Base-by-base conservation (phyloP, 35 echinoderm and acorn worm species). In the Apostichopus parvimensis region DNA sequence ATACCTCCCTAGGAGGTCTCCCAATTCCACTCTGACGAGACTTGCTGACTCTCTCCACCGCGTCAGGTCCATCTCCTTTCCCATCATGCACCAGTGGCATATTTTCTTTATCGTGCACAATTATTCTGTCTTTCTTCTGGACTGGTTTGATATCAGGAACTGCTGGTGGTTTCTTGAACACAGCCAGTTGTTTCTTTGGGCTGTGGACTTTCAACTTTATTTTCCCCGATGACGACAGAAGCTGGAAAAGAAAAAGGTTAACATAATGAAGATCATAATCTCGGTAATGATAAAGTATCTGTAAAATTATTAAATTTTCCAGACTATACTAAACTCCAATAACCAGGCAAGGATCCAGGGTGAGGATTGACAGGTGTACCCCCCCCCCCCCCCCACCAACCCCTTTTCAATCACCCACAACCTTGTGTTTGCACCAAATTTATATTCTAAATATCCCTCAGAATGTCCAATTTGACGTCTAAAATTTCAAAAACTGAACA, bases 71-170 rank as follows among this genome's bases (percentile, higher is more conserved):
- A n/a, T 75, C 71, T 20, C 81, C 81, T 59, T 84, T 60, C 55
- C 81, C 81, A 84, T 84, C 81, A 60, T 59, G 81, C 18, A 20
- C 17, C 5, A 23, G 55, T 10, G 81, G 56, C 22, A 84, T 15
- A 84, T 84, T 84, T 84, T 84, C 81, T 84, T 84, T 84, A 84
- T 61, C n/a, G 14, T 84, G 81, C 57, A 84, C 6, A 22, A 84
- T 15, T 6, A 58, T 84, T 52, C 23, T 84, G 81, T 59, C 81
- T 60, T 84, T 59, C 14, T 58, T 58, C 52, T 20, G 53, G 55
- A 20, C 81, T 84, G 81, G 81, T 59, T 84, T 54, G 15, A 52
- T 15, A 58, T 56, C 23, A n/a, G 15, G 26, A 10, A 45, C 11
- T 14, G 54, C 81, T 34, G 78, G 23, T 59, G 81, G 81, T 59